Evolutionary conservation across 2,113 vertebrate genomes (phyloP), one percentile per base, ranked within the genome.

Genomic region (Otolemur garnettii): DNA sequence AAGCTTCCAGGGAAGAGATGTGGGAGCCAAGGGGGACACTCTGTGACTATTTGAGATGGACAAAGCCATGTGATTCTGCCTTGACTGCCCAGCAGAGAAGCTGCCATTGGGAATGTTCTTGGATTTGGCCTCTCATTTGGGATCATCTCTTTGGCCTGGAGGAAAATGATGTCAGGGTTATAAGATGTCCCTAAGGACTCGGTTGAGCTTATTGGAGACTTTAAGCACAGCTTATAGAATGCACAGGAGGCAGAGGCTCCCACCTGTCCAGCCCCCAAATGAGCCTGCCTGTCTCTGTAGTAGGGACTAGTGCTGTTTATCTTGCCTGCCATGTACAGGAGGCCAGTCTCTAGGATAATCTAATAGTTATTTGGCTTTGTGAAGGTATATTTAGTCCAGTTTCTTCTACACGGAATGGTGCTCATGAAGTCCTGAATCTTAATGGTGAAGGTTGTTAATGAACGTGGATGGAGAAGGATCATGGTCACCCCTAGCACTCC

Each of bases 41-140:
- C 68, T 13, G 10, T 57, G 13, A 57, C 59, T 60, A 1, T 42
- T 2, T 55, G 50, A 50, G n/a, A 22, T 81, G 12, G 42, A 66
- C 4, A 5, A 35, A 69, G 45, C 5, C 62, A 42, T 22, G 11
- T 18, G 33, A 28, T 64, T 2, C 30, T 72, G 4, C 57, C 57
- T 68, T 30, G 71, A 14, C 60, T 82, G 28, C 74, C 82, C 38
- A 82, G 87, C 22, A 42, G 57, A 94, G 66, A 19, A 64, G 0
- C 30, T 59, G 18, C 28, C 22, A 95, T 55, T 69, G 38, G 57
- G 33, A 92, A 85, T 50, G 24, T 85, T 42, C n/a, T 66, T 95
- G 71, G 71, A 60, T 85, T 87, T 94, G 71, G 19, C n/a, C 57
- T 96, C 55, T 94, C 42, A 57, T 42, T 77, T 80, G 66, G 26